Conservation (phyloP, 2,888 invertebrate genomes). For the Fissipunctia ypsillon region DNA sequence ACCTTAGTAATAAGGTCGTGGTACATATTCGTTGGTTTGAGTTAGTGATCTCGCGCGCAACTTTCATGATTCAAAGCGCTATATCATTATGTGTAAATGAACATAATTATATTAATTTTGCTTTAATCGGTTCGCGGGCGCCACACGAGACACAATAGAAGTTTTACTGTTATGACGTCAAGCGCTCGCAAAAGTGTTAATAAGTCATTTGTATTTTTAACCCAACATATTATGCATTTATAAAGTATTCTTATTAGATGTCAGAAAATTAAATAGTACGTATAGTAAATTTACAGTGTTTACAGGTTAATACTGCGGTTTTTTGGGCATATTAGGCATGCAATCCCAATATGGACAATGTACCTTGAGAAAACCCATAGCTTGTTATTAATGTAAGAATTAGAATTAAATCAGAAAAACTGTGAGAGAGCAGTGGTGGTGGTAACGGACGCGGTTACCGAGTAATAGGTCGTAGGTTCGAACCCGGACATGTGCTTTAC, state of each 20-base stretch:
- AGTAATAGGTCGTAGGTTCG: too few relatives aligned
- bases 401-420: background rate
- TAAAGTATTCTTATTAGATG: background rate
- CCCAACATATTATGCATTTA: conserved; percentile 25
- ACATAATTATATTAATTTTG: background rate
- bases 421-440: too few relatives aligned
- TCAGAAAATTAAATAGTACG: background rate
- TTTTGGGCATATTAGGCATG: background rate
- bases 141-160: too few relatives aligned
- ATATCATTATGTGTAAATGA: background rate
- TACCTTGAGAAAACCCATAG: background rate
- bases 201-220: background rate
- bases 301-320: background rate
- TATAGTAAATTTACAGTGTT: background rate
- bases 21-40: background rate
- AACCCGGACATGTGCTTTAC: too few relatives aligned
- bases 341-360: background rate
- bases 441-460: too few relatives aligned
- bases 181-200: too few relatives aligned
- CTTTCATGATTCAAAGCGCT: background rate
- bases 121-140: too few relatives aligned
- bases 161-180: too few relatives aligned
- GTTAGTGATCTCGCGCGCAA: background rate
- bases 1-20: too few relatives aligned
- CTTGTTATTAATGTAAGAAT: background rate